Conservation (phyloP, 1,140 invertebrate species). For the Periplaneta americana region DNA sequence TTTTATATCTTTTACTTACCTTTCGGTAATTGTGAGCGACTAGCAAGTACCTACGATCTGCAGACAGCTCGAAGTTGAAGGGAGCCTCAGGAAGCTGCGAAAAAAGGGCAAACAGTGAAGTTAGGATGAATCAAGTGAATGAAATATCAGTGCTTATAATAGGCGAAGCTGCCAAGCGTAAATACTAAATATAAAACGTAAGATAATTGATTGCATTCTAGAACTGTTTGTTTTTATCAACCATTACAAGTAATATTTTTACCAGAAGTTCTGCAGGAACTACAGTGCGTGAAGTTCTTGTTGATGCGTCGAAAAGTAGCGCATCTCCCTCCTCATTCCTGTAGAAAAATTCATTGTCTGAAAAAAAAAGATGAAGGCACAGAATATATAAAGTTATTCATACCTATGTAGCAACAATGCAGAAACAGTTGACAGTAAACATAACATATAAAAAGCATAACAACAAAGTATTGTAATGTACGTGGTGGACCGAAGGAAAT, state of each 20-base stretch:
- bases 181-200: neutral
- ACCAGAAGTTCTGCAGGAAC: constrained; percentile 31
- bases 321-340: constrained; percentile 36
- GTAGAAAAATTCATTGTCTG: constrained; percentile 39
- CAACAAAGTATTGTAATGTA: no score
- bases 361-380: constrained; percentile 22
- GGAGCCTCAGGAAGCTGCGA: constrained; percentile 37
- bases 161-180: no score
- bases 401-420: no score
- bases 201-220: neutral
- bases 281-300: constrained; percentile 24
- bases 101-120: no score
- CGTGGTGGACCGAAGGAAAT: no score
- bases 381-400: no score
- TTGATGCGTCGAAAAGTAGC: constrained; percentile 33
- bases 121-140: no score
- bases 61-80: constrained; percentile 44
- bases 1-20: no score
- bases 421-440: no score
- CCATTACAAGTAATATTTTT: no score
- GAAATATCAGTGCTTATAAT: no score
- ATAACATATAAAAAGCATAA: no score
- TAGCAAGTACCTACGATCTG: constrained; percentile 44
- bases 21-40: constrained; percentile 44
- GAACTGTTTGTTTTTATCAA: neutral